phyloP scores from a whole-genome alignment of 2,888 invertebrate species.

The Tetheella fluctuosa region DNA sequence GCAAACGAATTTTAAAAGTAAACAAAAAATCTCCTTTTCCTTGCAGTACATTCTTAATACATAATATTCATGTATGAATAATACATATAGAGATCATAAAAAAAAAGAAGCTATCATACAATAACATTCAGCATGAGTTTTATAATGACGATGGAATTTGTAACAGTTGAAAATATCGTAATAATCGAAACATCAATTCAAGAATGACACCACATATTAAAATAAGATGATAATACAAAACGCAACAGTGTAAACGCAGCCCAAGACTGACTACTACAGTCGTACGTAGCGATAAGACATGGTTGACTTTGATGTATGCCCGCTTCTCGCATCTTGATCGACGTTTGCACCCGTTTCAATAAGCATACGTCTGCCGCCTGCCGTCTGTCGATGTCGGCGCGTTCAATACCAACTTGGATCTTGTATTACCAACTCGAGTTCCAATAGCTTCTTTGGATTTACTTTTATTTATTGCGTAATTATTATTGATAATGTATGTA shows the following conservation, averaged over 20 bases:
- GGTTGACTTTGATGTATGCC: slow-evolving; percentile 70
- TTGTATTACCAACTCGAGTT: background rate
- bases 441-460: background rate
- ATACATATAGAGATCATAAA: no score
- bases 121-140: no score
- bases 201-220: slow-evolving; percentile 27
- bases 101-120: no score
- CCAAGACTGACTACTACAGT: slow-evolving; percentile 45
- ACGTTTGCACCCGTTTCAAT: slow-evolving; percentile 59
- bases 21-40: background rate
- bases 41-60: no score
- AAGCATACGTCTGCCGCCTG: slow-evolving; percentile 38
- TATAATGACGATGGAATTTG: no score
- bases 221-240: slow-evolving; percentile 26
- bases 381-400: slow-evolving; percentile 30
- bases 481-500: no score
- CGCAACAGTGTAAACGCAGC: slow-evolving; percentile 47
- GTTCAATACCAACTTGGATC: background rate
- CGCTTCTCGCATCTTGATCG: slow-evolving; percentile 55
- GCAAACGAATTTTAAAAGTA: slow-evolving; percentile 15
- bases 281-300: slow-evolving; percentile 47
- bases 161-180: no score
- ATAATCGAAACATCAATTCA: background rate
- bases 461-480: background rate
- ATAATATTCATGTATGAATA: no score